phyloP scores from a whole-genome alignment of 2,888 invertebrate genomes.

The Sphaeridia pumilis region DNA sequence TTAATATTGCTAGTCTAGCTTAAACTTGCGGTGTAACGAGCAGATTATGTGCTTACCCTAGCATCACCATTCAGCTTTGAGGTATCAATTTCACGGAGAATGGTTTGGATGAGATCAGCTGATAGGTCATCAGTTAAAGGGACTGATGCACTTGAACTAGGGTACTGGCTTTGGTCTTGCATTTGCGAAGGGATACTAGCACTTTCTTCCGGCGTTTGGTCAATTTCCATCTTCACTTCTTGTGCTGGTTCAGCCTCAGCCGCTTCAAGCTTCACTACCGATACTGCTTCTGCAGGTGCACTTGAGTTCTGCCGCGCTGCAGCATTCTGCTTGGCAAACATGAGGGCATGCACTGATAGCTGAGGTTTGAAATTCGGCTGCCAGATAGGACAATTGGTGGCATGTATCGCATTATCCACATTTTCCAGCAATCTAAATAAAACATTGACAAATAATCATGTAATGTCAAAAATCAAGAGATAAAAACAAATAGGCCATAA shows the following conservation, averaged over 20 bases:
- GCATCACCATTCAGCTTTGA: slow-evolving; percentile 16
- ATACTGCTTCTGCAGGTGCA: slow-evolving; percentile 9
- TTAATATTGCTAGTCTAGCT: neutral
- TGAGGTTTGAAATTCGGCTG: slow-evolving; percentile 74
- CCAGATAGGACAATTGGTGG: slow-evolving; percentile 81
- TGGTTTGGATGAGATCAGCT: slow-evolving; percentile 22
- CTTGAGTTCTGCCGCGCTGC: slow-evolving; percentile 3
- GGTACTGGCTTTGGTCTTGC: slow-evolving; percentile 4
- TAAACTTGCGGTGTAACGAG: neutral
- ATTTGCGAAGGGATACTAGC: slow-evolving; percentile 9
- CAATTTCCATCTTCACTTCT: slow-evolving; percentile 24
- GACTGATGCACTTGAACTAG: neutral
- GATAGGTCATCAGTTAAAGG: slow-evolving; percentile 17
- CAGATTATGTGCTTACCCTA: slow-evolving; percentile 7
- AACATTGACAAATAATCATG: slow-evolving; percentile 3
- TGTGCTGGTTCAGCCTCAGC: slow-evolving; percentile 13
- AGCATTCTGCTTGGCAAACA: slow-evolving; percentile 1
- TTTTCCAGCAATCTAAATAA: slow-evolving; percentile 64
- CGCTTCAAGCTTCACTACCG: slow-evolving; percentile 27
- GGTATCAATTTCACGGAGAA: slow-evolving; percentile 25
- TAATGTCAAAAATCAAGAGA: neutral
- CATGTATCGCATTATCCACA: slow-evolving; percentile 77
- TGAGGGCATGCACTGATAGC: slow-evolving; percentile 48
- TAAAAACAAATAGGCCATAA: neutral
- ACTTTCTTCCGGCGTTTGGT: slow-evolving; percentile 27